Conservation (phyloP, 2,113 vertebrate genomes). For the Glaucomys volans region DNA sequence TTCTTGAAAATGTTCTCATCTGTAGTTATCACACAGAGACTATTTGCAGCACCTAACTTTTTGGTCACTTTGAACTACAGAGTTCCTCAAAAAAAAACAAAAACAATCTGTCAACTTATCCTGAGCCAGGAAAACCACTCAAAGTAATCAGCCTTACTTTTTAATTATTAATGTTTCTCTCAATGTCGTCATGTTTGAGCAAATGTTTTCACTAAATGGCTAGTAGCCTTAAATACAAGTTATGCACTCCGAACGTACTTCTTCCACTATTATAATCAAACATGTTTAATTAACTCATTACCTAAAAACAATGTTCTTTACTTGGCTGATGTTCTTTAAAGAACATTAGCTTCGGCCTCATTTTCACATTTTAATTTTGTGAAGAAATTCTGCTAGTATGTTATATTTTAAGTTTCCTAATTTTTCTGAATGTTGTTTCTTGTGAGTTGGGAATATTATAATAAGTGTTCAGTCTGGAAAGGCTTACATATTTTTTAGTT, state of each 20-base stretch:
- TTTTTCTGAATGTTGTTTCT: conserved; percentile 14
- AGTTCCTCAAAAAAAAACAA: not conserved
- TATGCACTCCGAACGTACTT: not conserved
- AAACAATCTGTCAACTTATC: not conserved
- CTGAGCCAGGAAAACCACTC: conserved; percentile 19
- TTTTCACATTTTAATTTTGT: conserved; percentile 6
- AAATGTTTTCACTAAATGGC: not conserved
- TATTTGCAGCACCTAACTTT: not conserved
- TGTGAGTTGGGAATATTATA: not conserved
- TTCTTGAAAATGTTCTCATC: conserved; percentile 20
- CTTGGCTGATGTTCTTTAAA: too few species aligned
- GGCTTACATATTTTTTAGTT: not conserved
- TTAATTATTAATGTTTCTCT: not conserved
- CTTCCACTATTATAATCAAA: not conserved
- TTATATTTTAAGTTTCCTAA: not conserved
- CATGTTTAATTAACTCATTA: not conserved
- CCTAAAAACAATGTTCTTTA: not conserved
- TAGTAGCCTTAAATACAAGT: not conserved
- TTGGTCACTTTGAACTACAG: not conserved
- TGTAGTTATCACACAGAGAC: not conserved
- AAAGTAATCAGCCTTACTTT: not conserved
- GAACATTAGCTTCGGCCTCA: not conserved
- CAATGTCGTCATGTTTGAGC: not conserved
- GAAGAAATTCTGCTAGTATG: conserved; percentile 4
- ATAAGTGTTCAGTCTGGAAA: not conserved